Evolutionary conservation across 2,797 vertebrate genomes (phyloP).

Genomic region (Pagetopsis macropterus): DNA sequence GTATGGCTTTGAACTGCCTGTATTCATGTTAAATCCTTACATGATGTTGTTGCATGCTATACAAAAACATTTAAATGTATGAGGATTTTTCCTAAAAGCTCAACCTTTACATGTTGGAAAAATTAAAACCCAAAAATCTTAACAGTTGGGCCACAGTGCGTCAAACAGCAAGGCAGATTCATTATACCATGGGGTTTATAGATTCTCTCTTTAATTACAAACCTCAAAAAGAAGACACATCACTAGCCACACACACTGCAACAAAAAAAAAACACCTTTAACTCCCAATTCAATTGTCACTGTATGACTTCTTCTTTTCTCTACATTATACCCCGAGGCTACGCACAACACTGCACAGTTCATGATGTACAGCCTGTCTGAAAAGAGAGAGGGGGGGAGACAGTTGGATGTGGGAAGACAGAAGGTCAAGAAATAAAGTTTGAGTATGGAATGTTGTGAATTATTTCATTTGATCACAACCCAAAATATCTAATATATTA

Average conservation of each 20-base stretch:
- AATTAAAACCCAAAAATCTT: not conserved
- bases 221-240: not conserved
- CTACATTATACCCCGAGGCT: conserved; percentile 22
- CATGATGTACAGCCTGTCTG: not conserved
- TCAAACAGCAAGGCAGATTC: not conserved
- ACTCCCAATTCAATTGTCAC: not conserved
- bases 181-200: not conserved
- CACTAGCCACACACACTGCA: not conserved
- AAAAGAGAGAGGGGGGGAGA: not conserved
- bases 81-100: not conserved
- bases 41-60: not conserved
- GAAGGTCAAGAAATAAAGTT: conserved; percentile 3
- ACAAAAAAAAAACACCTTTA: not conserved
- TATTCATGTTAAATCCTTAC: not conserved
- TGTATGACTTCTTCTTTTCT: conserved; percentile 10
- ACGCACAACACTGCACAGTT: conserved; percentile 15
- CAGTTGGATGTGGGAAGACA: not conserved
- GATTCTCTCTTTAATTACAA: conserved; percentile 3
- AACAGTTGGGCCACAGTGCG: not conserved
- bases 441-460: not conserved
- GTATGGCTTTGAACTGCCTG: not conserved
- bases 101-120: not conserved
- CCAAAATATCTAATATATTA: not conserved
- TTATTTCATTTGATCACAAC: not conserved
- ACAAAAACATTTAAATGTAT: not conserved